These are phyloP conservation scores for Drosophila multiciliata DNA, from an alignment of 2,888 invertebrate species.

Conservation along the genomic window DNA sequence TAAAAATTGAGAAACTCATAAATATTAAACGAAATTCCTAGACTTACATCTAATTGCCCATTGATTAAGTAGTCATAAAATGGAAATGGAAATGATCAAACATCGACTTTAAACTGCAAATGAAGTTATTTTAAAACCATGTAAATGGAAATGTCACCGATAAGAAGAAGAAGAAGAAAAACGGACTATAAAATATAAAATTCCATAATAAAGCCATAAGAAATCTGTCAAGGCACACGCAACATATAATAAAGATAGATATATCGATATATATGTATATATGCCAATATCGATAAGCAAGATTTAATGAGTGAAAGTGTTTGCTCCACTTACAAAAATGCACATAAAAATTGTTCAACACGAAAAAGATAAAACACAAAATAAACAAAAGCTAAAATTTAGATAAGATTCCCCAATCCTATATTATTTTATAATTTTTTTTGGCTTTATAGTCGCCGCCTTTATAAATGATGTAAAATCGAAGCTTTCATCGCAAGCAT, in stretches of 20 bases:
- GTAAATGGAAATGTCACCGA: conserved; percentile 20
- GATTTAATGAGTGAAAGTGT: conserved; percentile 57
- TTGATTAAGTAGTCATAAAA: conserved; percentile 56
- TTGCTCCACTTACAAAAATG: conserved; percentile 39
- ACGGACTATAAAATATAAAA: conserved; percentile 26
- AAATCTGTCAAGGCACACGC: conserved; percentile 54
- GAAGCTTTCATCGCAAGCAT: conserved; percentile 73
- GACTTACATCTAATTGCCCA: conserved; percentile 47
- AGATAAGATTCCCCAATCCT: conserved; percentile 35
- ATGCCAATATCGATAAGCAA: conserved; percentile 26
- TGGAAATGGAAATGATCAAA: conserved; percentile 12
- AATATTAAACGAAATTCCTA: conserved; percentile 42
- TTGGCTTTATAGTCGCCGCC: conserved; percentile 73
- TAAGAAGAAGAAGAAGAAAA: conserved; percentile 1
- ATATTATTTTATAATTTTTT: neutral
- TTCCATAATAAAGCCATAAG: conserved; percentile 51
- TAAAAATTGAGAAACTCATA: conserved; percentile 41
- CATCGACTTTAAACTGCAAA: neutral
- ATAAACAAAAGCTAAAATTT: conserved; percentile 56
- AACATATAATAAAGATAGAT: conserved; percentile 40
- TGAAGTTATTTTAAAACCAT: neutral
- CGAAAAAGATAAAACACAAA: conserved; percentile 54
- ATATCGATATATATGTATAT: conserved; percentile 18
- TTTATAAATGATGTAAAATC: conserved; percentile 61
- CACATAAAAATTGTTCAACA: conserved; percentile 53